Base-by-base conservation (phyloP, 2,888 invertebrate genomes). In the Amorpha juglandis region DNA sequence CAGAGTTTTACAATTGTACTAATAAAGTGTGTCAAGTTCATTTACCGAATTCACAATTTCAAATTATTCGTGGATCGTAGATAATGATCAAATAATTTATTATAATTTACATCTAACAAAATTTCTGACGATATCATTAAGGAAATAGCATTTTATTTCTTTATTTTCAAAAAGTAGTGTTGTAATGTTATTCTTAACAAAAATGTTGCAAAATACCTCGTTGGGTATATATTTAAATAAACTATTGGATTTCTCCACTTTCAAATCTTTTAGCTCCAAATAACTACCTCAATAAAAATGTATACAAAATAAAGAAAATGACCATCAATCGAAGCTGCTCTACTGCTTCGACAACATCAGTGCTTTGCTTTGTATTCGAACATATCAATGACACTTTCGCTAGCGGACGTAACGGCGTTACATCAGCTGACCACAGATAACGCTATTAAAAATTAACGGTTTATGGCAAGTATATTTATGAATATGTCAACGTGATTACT, bases 351-450 rank as follows among this genome's bases (percentile, higher is more conserved):
- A 53, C 53, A 27, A 33, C 16, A 47, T 38, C 7, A 45, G 55
- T 67, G 42, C 66, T 72, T 74, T 74, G 74, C 67, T 80, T 78
- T 75, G 79, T 77, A 78, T 77, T 73, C 77, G 80, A 74, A 84
- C 87, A 87, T 90, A 90, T 90, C 90, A 88, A 86, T 89, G 89
- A 89, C 89, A 89, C 90, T 90, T 90, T 90, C 91, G 74, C 86
- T 75, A 67, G 67, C 71, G 71, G 58, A 78, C 81, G 83, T 86
- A 87, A 87, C 84, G 70, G 74, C 67, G 76, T 74, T 76, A 75
- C 77, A 58, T 58, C 58, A 58, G 19, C 58, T 42, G 58, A 19
- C 42, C 19, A 42, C 58, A 58, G 19, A 58, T 58, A 16, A 55
- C 55, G 19, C 8, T 42, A 58, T 21, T 58, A 42, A 42, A 42